phyloP scores from a whole-genome alignment of 1,140 invertebrate genomes.

The Drosophila melanica region DNA sequence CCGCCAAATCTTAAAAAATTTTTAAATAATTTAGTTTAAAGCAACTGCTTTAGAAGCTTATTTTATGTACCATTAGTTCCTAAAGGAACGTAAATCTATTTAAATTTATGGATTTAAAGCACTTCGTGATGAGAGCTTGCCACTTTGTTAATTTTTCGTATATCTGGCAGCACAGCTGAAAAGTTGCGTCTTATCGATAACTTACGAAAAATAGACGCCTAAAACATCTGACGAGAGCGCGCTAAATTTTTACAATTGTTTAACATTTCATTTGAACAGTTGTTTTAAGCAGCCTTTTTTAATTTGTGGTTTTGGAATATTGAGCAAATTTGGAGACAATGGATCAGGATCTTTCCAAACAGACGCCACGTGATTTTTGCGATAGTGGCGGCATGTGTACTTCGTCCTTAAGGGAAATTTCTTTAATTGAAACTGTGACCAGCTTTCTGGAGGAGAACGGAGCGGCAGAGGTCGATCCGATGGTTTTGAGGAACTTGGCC shows the following conservation, averaged over 20 bases:
- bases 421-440: constrained; percentile 70
- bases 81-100: constrained; percentile 70
- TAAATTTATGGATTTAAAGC: constrained; percentile 40
- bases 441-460: constrained; percentile 72
- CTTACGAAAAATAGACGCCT: constrained; percentile 25
- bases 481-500: constrained; percentile 59
- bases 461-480: constrained; percentile 61
- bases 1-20: too few relatives aligned
- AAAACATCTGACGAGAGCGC: constrained; percentile 47
- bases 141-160: constrained; percentile 4
- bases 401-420: constrained; percentile 67
- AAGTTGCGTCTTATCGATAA: constrained; percentile 21
- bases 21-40: too few relatives aligned
- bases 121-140: constrained; percentile 11
- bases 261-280: not conserved
- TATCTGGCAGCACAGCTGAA: constrained; percentile 11
- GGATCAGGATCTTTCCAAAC: constrained; percentile 59
- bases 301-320: not conserved
- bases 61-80: constrained; percentile 22
- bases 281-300: not conserved
- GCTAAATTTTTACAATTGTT: constrained; percentile 45
- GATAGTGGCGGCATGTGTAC: constrained; percentile 51
- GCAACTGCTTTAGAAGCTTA: too few relatives aligned
- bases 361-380: constrained; percentile 51
- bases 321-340: constrained; percentile 22